Evolutionary conservation across 2,888 invertebrate genomes (phyloP).

Genomic region (Drosophila atripex): DNA sequence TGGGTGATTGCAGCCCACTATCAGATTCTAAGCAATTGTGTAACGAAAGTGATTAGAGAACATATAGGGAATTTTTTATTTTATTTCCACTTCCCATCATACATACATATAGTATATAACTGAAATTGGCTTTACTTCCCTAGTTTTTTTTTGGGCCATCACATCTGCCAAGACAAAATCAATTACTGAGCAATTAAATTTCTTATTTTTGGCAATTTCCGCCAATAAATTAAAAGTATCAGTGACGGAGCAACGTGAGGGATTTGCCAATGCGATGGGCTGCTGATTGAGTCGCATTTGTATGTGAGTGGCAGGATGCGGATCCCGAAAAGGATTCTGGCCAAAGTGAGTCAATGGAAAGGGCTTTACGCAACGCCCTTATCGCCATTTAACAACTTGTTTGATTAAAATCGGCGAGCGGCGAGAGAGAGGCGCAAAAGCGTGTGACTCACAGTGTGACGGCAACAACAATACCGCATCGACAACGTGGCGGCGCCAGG

Average conservation of each 20-base stretch:
- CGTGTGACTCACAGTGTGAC: slow-evolving; percentile 18
- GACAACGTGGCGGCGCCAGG: slow-evolving; percentile 53
- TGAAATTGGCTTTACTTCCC: neutral
- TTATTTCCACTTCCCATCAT: no score
- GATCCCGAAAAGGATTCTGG: slow-evolving; percentile 1
- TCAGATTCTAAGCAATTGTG: slow-evolving; percentile 18
- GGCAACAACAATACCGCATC: slow-evolving; percentile 9
- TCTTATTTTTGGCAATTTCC: slow-evolving; percentile 50
- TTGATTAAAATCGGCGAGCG: slow-evolving; percentile 56
- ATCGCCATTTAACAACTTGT: slow-evolving; percentile 69
- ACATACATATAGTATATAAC: neutral
- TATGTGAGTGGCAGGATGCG: slow-evolving; percentile 2
- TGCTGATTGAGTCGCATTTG: neutral
- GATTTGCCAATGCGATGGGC: slow-evolving; percentile 44
- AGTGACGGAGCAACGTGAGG: slow-evolving; percentile 42
- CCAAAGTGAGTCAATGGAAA: slow-evolving; percentile 15
- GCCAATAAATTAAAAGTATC: slow-evolving; percentile 45
- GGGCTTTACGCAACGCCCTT: slow-evolving; percentile 45
- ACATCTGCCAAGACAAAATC: slow-evolving; percentile 43
- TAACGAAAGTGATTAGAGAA: neutral
- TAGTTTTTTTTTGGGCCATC: neutral
- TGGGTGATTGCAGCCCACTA: neutral
- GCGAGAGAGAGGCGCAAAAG: slow-evolving; percentile 22
- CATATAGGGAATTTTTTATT: no score
- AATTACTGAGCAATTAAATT: slow-evolving; percentile 47